Evolutionary conservation across 2,888 invertebrate species (phyloP).

Genomic region (Cactoblastis cactorum): DNA sequence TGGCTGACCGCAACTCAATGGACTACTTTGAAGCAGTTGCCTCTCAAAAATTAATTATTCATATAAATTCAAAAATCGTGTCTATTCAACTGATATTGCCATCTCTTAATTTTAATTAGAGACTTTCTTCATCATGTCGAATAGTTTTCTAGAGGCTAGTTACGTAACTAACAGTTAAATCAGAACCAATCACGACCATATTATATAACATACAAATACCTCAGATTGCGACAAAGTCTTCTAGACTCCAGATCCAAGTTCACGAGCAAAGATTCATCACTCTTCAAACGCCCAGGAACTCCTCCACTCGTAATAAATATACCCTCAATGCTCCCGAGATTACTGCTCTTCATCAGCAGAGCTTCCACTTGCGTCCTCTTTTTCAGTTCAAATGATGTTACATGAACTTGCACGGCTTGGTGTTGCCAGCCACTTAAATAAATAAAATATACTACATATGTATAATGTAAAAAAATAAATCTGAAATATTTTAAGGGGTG

Average conservation of each 20-base stretch:
- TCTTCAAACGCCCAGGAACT: not conserved
- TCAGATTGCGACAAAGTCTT: constrained; percentile 22
- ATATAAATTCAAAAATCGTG: too few species aligned
- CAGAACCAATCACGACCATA: too few species aligned
- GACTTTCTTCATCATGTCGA: too few species aligned
- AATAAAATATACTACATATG: not conserved
- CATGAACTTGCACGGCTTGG: constrained; percentile 18
- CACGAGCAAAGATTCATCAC: constrained; percentile 15
- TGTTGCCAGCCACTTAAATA: not conserved
- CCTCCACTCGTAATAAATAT: constrained; percentile 20
- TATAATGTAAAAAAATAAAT: not conserved
- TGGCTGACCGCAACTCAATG: too few species aligned
- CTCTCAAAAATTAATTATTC: too few species aligned
- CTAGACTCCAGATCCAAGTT: constrained; percentile 24
- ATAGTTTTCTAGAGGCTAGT: too few species aligned
- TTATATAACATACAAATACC: too few species aligned
- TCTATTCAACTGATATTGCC: too few species aligned
- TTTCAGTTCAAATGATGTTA: constrained; percentile 17
- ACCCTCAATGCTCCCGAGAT: constrained; percentile 18
- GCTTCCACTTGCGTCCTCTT: constrained; percentile 6
- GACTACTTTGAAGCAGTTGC: too few species aligned
- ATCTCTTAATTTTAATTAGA: too few species aligned
- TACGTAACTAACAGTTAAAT: too few species aligned
- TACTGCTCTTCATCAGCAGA: constrained; percentile 15
- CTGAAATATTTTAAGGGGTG: too few species aligned